Percentiles rank a stretch among this genome's conserved stretches.
Evolutionary conservation across 2,888 invertebrate species (phyloP).

Genomic region (Sisyra terminalis): DNA sequence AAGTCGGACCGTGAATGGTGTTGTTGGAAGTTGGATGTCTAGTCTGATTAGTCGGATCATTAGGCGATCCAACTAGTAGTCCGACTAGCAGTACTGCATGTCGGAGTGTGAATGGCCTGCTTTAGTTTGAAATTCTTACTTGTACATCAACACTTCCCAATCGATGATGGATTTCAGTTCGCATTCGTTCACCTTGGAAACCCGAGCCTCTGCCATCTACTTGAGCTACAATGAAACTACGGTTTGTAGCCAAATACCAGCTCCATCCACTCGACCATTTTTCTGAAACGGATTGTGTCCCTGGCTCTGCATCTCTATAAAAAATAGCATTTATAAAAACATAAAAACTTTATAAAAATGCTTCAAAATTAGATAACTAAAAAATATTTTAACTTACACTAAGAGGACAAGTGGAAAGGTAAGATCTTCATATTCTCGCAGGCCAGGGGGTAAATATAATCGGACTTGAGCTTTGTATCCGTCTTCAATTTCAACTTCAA

Average conservation of each 20-base stretch:
- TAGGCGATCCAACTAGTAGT: too few species aligned
- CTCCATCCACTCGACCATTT: conserved; percentile 68
- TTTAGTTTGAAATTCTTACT: conserved; percentile 1
- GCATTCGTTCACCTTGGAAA: conserved; percentile 58
- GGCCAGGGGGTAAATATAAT: conserved; percentile 64
- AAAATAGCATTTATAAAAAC: conserved; percentile 3
- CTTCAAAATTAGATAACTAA: not conserved
- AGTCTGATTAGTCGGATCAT: too few species aligned
- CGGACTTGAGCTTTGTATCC: conserved; percentile 59
- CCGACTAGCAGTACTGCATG: too few species aligned
- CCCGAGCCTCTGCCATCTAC: conserved; percentile 83
- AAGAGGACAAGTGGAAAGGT: conserved; percentile 66
- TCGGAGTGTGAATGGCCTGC: not conserved
- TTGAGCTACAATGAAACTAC: conserved; percentile 72
- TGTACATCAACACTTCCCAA: conserved; percentile 45
- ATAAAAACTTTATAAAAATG: not conserved
- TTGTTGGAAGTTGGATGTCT: too few species aligned
- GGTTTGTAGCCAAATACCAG: conserved; percentile 65
- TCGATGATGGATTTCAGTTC: conserved; percentile 49
- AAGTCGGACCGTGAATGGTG: too few species aligned
- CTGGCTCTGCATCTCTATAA: conserved; percentile 59
- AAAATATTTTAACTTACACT: conserved; percentile 45
- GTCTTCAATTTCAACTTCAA: conserved; percentile 46
- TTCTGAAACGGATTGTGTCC: conserved; percentile 70
- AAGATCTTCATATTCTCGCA: conserved; percentile 68